These are phyloP conservation scores for Leptopterna dolabrata DNA, from an alignment of 2,888 invertebrate genomes.

Conservation along the genomic window DNA sequence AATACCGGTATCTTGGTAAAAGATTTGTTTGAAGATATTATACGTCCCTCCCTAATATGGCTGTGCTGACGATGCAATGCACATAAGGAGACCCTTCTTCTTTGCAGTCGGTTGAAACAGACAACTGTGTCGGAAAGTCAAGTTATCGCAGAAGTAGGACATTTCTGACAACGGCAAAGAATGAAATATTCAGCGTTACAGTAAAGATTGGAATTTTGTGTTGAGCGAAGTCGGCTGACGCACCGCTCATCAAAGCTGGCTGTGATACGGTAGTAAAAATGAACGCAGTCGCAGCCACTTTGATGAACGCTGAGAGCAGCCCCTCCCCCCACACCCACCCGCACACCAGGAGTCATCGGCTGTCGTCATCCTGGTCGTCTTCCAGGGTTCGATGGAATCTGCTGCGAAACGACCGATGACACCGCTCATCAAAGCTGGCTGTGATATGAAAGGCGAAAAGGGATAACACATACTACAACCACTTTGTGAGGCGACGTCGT, in stretches of 20 bases:
- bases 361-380: not conserved
- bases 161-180: no score
- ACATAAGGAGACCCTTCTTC: no score
- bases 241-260: conserved; percentile 95
- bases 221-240: conserved; percentile 24
- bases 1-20: no score
- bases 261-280: conserved; percentile 85
- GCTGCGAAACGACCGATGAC: conserved; percentile 55
- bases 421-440: conserved; percentile 98
- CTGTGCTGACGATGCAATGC: no score
- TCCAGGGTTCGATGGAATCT: not conserved
- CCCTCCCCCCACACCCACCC: no score
- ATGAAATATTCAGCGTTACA: no score
- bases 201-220: no score
- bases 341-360: not conserved
- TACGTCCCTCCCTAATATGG: no score
- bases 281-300: conserved; percentile 84
- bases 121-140: no score
- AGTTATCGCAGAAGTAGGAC: no score
- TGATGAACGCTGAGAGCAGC: conserved; percentile 75
- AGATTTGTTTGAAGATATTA: no score
- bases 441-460: conserved; percentile 79
- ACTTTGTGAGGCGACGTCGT: conserved; percentile 79
- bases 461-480: conserved; percentile 82
- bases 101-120: no score